phyloP scores from a whole-genome alignment of 1,140 invertebrate species.

The Spodoptera litura region DNA sequence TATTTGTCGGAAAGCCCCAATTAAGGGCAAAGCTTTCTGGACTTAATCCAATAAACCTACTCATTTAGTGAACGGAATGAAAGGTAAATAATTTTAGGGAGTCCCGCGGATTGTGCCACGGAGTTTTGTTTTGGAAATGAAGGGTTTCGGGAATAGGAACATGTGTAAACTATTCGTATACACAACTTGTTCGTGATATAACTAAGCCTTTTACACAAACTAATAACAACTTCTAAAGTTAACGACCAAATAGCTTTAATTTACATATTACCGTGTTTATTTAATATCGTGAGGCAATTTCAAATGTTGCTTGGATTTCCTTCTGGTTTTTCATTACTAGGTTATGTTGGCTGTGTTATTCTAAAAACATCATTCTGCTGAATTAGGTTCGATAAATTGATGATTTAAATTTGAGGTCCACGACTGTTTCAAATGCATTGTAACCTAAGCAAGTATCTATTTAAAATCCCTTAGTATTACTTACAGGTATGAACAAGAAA shows the following conservation, averaged over 20 bases:
- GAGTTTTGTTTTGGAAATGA: conserved; percentile 61
- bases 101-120: conserved; percentile 62
- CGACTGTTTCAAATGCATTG: no score
- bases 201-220: conserved; percentile 20
- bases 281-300: not conserved
- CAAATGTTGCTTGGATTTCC: not conserved
- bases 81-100: conserved; percentile 85
- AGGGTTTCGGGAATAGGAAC: conserved; percentile 44
- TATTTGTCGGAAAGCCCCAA: conserved; percentile 84
- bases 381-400: no score
- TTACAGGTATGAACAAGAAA: no score
- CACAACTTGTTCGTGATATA: conserved; percentile 17
- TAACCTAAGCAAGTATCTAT: no score
- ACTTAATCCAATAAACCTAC: conserved; percentile 86
- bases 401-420: no score
- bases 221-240: conserved; percentile 15
- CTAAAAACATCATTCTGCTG: no score
- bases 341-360: no score
- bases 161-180: conserved; percentile 43
- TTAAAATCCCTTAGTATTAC: no score
- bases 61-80: conserved; percentile 84
- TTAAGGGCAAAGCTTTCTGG: conserved; percentile 85
- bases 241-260: not conserved
- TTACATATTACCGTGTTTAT: no score
- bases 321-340: no score